These are phyloP conservation scores for Volucella inanis DNA, from an alignment of 2,888 invertebrate species.

Conservation along the genomic window DNA sequence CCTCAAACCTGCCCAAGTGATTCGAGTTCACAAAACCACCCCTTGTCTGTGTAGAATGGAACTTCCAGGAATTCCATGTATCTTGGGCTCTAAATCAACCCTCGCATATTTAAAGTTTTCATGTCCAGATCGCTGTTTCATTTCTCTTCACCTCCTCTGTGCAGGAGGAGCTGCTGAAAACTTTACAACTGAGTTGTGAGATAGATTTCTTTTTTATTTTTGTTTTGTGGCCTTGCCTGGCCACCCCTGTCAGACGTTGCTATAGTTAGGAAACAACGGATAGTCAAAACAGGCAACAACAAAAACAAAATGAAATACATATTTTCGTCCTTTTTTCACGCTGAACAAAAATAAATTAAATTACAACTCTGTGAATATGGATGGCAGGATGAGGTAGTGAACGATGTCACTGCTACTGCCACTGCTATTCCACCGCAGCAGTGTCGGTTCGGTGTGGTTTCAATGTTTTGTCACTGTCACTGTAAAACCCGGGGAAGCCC, in stretches of 20 bases:
- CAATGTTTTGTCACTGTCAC: slow-evolving; percentile 69
- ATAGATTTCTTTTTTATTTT: background rate
- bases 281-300: slow-evolving; percentile 39
- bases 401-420: slow-evolving; percentile 36
- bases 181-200: slow-evolving; percentile 55
- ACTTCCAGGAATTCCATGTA: slow-evolving; percentile 52
- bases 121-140: slow-evolving; percentile 1
- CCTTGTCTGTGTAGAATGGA: slow-evolving; percentile 4
- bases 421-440: slow-evolving; percentile 37
- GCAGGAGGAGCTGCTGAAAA: slow-evolving; percentile 33
- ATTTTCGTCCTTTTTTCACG: slow-evolving; percentile 31
- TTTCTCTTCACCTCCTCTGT: background rate
- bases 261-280: slow-evolving; percentile 24
- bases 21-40: slow-evolving; percentile 14
- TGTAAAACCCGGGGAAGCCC: slow-evolving; percentile 31
- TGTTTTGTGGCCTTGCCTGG: slow-evolving; percentile 19
- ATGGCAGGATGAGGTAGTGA: slow-evolving; percentile 45
- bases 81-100: slow-evolving; percentile 55
- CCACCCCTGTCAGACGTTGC: slow-evolving; percentile 27
- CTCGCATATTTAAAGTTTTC: slow-evolving; percentile 41
- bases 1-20: slow-evolving; percentile 8
- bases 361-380: slow-evolving; percentile 66
- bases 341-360: slow-evolving; percentile 64
- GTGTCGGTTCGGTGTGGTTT: slow-evolving; percentile 71
- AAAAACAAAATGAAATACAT: slow-evolving; percentile 37